Percentiles rank a stretch among this genome's conserved stretches.
phyloP scores from a whole-genome alignment of 1,140 invertebrate species.

The Nephila pilipes region DNA sequence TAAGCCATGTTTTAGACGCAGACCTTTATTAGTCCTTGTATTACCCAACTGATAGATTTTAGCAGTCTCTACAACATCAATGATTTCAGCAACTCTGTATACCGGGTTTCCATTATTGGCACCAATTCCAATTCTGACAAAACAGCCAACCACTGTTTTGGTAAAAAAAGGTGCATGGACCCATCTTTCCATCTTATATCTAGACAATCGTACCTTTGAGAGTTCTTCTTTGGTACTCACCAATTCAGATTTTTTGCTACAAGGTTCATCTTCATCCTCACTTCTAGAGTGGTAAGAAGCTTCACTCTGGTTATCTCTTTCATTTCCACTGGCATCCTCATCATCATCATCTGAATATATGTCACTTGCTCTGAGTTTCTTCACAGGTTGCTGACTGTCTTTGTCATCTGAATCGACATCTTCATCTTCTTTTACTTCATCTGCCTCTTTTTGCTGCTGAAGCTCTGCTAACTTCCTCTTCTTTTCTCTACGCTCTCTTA shows the following conservation, averaged over 20 bases:
- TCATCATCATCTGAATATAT: constrained; percentile 95
- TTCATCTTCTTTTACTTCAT: constrained; percentile 84
- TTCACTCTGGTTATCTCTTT: constrained; percentile 79
- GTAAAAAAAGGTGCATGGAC: constrained; percentile 98
- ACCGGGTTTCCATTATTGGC: constrained; percentile 93
- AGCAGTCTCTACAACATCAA: constrained; percentile 96
- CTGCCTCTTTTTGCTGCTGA: constrained; percentile 81
- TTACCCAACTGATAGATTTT: constrained; percentile 95
- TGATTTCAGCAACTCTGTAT: constrained; percentile 96
- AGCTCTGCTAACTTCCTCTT: constrained; percentile 83
- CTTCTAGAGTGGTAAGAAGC: constrained; percentile 74
- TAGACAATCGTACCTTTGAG: constrained; percentile 92
- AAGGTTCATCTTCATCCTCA: constrained; percentile 77
- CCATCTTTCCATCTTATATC: constrained; percentile 96
- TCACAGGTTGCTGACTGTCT: constrained; percentile 79
- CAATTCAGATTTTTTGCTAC: constrained; percentile 80
- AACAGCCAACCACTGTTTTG: constrained; percentile 93
- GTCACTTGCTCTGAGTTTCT: constrained; percentile 94
- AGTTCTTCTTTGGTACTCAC: constrained; percentile 91
- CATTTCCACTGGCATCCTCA: constrained; percentile 82
- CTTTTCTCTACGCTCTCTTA: constrained; percentile 94
- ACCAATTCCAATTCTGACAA: constrained; percentile 97
- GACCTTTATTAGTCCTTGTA: constrained; percentile 95
- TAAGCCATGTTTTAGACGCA: constrained; percentile 88
- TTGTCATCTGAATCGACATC: constrained; percentile 82